Evolutionary conservation across 2,113 vertebrate species (phyloP), one percentile per base, ranked within the genome.

Genomic region (Hypocryptadius cinnamomeus): DNA sequence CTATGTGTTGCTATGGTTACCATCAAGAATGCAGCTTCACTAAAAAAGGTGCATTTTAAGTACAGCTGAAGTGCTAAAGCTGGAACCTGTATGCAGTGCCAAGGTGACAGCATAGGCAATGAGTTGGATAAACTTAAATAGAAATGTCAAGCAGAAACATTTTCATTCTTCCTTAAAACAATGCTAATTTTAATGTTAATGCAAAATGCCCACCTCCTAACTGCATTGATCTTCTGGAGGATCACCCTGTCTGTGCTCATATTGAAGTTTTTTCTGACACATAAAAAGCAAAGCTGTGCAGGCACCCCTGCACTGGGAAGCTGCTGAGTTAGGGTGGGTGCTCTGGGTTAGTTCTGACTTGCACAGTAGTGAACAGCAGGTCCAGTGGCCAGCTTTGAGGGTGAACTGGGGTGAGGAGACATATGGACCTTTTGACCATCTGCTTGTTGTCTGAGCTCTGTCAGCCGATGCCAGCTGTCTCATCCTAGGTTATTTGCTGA

Each of bases 381-480:
- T 48, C 79, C 69, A 72, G 81, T 11, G 13, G 77, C 71, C 78
- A 89, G 96, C 97, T 98, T 97, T 83, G 56, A 85, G 88, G 94
- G 96, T 96, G 61, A 94, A 53, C 82, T 96, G 69, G 85, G 97
- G 96, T 96, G 64, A 95, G 69, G 92, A 96, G 79, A 90, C 80
- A 10, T 44, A 24, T 8, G 15, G 72, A 35, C 27, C 39, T 53
- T 72, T 82, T 66, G 56, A 37, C 97, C 97, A 97, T 98, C 97
- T 98, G 97, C 81, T 83, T 82, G 18, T 71, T 89, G 95, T 97
- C 97, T 98, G 95, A 96, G 92, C 85, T 70, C 35, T 83, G 54
- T 87, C 74, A 50, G 70, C 28, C 61, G 7, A 13, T 71, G 31
- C 48, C 60, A 83, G 22, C 70, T 91, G 47, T 35, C 42, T 54